Evolutionary conservation across 2,797 vertebrate genomes (phyloP), one percentile per base, ranked within the genome.

Genomic region (Emydoidea blandingii): DNA sequence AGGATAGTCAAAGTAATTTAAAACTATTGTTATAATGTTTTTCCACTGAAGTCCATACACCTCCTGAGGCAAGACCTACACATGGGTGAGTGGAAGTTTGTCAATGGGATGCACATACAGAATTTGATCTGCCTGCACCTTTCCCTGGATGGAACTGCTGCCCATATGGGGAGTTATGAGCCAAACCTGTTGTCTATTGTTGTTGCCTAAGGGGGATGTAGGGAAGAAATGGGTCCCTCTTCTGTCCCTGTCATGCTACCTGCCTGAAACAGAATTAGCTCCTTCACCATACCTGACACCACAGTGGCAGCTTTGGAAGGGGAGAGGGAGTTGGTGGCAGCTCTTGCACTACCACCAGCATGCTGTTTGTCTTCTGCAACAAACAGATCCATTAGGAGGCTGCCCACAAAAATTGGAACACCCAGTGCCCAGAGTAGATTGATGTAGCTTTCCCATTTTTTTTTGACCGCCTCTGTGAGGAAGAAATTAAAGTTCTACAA

Each of bases 131-230:
- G 19, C 23, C 9, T 47, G 88, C 16, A 78, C 14, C 21, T 82
- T 88, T 82, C 85, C 84, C 74, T 65, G 54, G 10, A 1, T 29
- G 72, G 37, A 83, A 72, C 27, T 91, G 12, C 1, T 54, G 8
- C 62, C 62, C 65, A 16, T 0, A 0, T 34, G 82, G n/a, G 18
- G 5, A 2, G 1, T 47, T 95, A 27, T 68, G 1, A 5, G 31
- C 18, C 78, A 86, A 79, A 5, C 79, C 72, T 87, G 50, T 57
- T 10, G 10, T 18, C 41, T 90, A 12, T n/a, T 79, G 34, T 34
- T 41, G 72, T 3, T 8, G 11, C 50, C 80, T 89, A 92, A 87
- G 87, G 18, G n/a, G 87, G 37, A 54, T 41, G 25, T 83, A 89
- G 44, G 83, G 11, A 68, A 4, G 41, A 34, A 83, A 81, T 59